Evolutionary conservation across 1,140 invertebrate species (phyloP), one percentile per base, ranked within the genome.

Genomic region (Hyles vespertilio): DNA sequence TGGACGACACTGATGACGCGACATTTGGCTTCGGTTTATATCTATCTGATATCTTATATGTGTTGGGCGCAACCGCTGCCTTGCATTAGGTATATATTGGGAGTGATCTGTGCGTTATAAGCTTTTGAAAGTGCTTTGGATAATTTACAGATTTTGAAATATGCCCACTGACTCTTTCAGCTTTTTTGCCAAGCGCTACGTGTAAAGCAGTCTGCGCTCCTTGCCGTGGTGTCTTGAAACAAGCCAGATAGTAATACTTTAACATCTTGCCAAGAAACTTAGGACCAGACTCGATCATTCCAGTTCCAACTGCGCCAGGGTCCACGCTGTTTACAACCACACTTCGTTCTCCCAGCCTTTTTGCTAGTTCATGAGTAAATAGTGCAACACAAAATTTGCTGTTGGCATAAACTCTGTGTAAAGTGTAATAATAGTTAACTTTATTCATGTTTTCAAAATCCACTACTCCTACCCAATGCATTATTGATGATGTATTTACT

Each of bases 351-450:
- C 90, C 74, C 36, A 94, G 71, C 63, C 81, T 80, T 53, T 83
- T 84, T 1, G 90, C 79, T 10, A 95, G 77, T 73, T 94, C 91
- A 34, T 75, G 84, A 0, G 92, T 90, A 67, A 95, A 95, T 2
- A 94, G 72, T 10, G 94, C 75, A 51, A 94, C 92, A 46, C 92
- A 92, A 11, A 95, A 70, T 86, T 95, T 95, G 69, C 93, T 94
- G 66, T 92, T 92, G 1, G 72, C 63, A 70, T 94, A 95, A 9
- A 86, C 84, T 51, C 59, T 64, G 0, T 84, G n/a, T 0, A 90
- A 67, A 51, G 81, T 22, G 22, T 22, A 94, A n/a, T 84, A 79
- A 54, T 53, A n/a, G 3, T 10, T 22, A n/a, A 8, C 51, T 6
- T 11, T 40, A 40, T 40, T 36, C 36, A 53, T 40, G 10, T 8